Evolutionary conservation across 1,140 invertebrate genomes (phyloP).

Genomic region (Lutraria rhynchaena): DNA sequence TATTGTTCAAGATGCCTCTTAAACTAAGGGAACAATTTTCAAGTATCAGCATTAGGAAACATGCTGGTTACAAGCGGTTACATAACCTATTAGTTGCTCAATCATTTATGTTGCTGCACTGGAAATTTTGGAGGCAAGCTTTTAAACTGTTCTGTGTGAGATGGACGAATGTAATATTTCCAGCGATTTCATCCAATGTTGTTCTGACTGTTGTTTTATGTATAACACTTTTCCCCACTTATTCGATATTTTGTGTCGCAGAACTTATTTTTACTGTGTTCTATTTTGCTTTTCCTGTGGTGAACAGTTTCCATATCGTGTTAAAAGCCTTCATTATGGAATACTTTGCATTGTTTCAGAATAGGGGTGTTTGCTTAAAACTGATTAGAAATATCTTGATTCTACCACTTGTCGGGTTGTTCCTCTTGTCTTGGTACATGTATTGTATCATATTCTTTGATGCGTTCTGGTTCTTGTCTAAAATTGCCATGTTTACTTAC

Average conservation of each 20-base stretch:
- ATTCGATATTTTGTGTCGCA: neutral
- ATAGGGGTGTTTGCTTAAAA: neutral
- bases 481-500: conserved; percentile 46
- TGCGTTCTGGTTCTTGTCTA: conserved; percentile 33
- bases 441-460: conserved; percentile 49
- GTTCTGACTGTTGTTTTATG: neutral
- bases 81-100: conserved; percentile 24
- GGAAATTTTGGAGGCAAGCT: conserved; percentile 35
- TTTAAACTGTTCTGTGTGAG: neutral
- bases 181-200: neutral
- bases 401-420: neutral
- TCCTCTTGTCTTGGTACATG: conserved; percentile 41
- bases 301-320: conserved; percentile 18
- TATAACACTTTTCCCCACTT: conserved; percentile 6
- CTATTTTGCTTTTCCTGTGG: conserved; percentile 33
- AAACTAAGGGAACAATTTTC: conserved; percentile 27
- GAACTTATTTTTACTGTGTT: neutral
- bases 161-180: conserved; percentile 4
- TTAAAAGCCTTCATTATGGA: conserved; percentile 14
- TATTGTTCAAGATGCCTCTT: conserved; percentile 11
- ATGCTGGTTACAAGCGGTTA: conserved; percentile 17
- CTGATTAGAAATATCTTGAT: neutral
- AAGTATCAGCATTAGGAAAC: conserved; percentile 5
- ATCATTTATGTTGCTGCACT: conserved; percentile 46
- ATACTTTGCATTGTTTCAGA: conserved; percentile 1